Base-by-base conservation (phyloP, 2,797 vertebrate species). In the Alauda arvensis region DNA sequence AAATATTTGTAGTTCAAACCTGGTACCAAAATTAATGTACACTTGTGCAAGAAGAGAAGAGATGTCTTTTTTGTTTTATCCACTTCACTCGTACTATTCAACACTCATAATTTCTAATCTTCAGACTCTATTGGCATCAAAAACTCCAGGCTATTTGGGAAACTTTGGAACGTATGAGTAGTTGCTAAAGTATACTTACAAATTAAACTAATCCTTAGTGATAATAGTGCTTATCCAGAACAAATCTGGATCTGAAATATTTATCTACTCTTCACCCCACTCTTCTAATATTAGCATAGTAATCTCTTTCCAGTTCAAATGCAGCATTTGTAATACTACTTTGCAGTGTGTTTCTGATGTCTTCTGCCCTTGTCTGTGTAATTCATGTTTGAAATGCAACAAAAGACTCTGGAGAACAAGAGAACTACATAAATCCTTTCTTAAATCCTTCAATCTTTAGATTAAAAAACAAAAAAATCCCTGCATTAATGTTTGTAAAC, bases 391-490 rank as follows among this genome's bases (percentile, higher is more conserved):
- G 68, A 94, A 95, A 96, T 61, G 34, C 42, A 85, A 87, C 39
- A 87, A 92, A 95, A 93, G 76, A 75, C 67, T 87, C 60, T 24
- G 40, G 40, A 83, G 77, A 95, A 94, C 77, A 94, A 95, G 71
- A 79, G 80, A 91, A 77, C 33, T 77, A 89, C 86, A 89, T 40
- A 95, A 95, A 95, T 93, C 94, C 83, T 57, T 84, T 66, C 39
- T 79, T 90, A 95, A 95, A 94, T 77, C 90, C 90, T 77, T 89
- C 90, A 94, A 67, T 91, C 72, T 90, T 93, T 92, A 91, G 76
- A 92, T 95, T 74, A 94, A 91, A 93, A 88, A 40, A 40, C 37
- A 40, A 40, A 59, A 86, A 88, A 83, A 89, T 87, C 77, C 91
- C 13, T 0, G 12, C 55, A 77, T 94, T 95, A 88, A 76, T 80